Conservation (phyloP, 2,797 vertebrate genomes). For the Graptemys geographica region DNA sequence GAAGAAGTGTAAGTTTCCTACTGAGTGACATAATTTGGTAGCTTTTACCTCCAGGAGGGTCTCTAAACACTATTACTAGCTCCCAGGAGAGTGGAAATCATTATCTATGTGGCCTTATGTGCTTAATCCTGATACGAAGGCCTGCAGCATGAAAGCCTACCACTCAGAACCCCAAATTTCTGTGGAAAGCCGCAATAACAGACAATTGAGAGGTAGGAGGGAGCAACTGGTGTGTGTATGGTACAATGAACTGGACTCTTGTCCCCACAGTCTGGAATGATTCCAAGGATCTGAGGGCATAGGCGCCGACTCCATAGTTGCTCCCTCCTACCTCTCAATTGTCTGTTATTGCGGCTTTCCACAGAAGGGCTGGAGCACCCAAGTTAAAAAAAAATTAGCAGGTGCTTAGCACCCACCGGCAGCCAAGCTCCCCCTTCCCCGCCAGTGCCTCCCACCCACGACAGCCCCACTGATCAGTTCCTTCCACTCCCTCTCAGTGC, state of each 20-base stretch:
- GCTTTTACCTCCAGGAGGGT: constrained; percentile 21
- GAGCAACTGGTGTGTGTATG: not conserved
- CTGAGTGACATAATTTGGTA: accelerated
- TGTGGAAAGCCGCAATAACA: not conserved
- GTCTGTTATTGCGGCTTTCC: too few species aligned
- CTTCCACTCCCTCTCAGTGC: too few species aligned
- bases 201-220: not conserved
- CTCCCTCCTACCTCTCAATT: too few species aligned
- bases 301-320: too few species aligned
- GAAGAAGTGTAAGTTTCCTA: constrained; percentile 11
- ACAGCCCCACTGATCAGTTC: too few species aligned
- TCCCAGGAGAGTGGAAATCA: constrained; percentile 42
- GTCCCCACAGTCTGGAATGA: accelerated
- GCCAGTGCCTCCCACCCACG: too few species aligned
- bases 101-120: constrained; percentile 42
- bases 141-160: constrained; percentile 33
- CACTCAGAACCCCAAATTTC: not conserved
- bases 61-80: constrained; percentile 14
- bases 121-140: constrained; percentile 10
- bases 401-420: too few species aligned
- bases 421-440: too few species aligned
- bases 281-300: not conserved
- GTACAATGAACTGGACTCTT: not conserved
- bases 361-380: too few species aligned
- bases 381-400: too few species aligned